Percentiles rank a stretch among this genome's conserved stretches.
Evolutionary conservation across 1,140 invertebrate genomes (phyloP).

Genomic region (Bradysia coprophila): DNA sequence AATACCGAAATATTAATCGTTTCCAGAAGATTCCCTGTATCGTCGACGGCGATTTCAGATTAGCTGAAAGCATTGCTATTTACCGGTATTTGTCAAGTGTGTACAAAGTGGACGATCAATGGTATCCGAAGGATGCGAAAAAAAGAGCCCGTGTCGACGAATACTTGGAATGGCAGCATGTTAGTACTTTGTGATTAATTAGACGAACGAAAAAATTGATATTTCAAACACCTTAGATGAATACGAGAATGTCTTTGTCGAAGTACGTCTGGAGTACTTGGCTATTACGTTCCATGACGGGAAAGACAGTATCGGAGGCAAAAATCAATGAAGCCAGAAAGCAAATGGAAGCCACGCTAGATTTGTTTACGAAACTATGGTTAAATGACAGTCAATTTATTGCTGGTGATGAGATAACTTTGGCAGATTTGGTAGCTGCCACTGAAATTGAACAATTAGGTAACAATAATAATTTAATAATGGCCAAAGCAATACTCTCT

Average conservation of each 20-base stretch:
- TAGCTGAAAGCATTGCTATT: constrained; percentile 53
- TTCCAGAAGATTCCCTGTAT: constrained; percentile 56
- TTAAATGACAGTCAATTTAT: constrained; percentile 36
- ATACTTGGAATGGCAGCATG: constrained; percentile 71
- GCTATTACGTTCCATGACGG: constrained; percentile 25
- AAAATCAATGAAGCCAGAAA: constrained; percentile 14
- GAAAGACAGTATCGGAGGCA: constrained; percentile 11
- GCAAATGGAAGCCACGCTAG: constrained; percentile 29
- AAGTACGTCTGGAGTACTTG: constrained; percentile 40
- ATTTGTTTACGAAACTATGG: constrained; percentile 37
- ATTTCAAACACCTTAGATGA: too few relatives aligned
- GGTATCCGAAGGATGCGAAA: constrained; percentile 46
- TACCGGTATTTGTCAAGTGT: constrained; percentile 13
- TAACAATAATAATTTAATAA: constrained; percentile 17
- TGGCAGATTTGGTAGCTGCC: constrained; percentile 60
- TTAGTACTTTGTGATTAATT: too few relatives aligned
- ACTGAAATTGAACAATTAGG: constrained; percentile 70
- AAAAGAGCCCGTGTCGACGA: constrained; percentile 50
- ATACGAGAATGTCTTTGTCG: constrained; percentile 33
- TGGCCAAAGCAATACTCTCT: too few relatives aligned
- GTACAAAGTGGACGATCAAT: constrained; percentile 29
- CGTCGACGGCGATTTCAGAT: constrained; percentile 51
- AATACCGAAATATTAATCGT: constrained; percentile 52
- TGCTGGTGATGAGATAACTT: constrained; percentile 37
- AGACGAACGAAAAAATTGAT: too few relatives aligned